Conservation (phyloP, 2,888 invertebrate genomes). For the Azorinus chamasolen region DNA sequence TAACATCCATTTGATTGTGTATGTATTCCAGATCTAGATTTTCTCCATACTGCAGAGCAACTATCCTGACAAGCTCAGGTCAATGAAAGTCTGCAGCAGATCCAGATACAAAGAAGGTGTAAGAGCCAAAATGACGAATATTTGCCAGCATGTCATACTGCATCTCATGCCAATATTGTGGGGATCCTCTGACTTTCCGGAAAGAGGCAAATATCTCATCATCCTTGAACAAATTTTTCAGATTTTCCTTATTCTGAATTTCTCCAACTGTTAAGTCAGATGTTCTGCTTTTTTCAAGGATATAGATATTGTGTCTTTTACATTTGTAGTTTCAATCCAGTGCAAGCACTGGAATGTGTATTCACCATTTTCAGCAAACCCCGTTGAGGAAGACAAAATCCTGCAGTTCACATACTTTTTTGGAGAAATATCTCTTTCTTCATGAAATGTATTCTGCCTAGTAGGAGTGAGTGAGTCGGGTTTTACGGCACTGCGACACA, state of each 20-base stretch:
- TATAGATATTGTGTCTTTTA: not conserved
- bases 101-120: conserved; percentile 50
- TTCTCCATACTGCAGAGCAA: conserved; percentile 32
- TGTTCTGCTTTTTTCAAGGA: not conserved
- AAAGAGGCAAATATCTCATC: conserved; percentile 29
- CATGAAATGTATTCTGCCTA: conserved; percentile 4
- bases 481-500: too few relatives aligned
- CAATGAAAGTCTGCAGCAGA: conserved; percentile 54
- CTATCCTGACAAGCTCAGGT: conserved; percentile 39
- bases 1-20: conserved; percentile 10
- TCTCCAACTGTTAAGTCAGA: not conserved
- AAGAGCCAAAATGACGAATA: conserved; percentile 42
- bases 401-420: conserved; percentile 44
- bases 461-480: too few relatives aligned
- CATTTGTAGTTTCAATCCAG: conserved; percentile 25
- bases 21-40: not conserved
- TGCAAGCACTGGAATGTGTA: conserved; percentile 45
- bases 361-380: conserved; percentile 48
- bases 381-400: conserved; percentile 29
- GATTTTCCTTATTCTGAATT: not conserved
- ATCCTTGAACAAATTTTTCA: conserved; percentile 2
- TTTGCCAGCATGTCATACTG: conserved; percentile 51
- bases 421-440: conserved; percentile 30
- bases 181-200: conserved; percentile 26
- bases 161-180: conserved; percentile 51